phyloP scores from a whole-genome alignment of 2,113 vertebrate species.

The Gasterosteus nipponicus region DNA sequence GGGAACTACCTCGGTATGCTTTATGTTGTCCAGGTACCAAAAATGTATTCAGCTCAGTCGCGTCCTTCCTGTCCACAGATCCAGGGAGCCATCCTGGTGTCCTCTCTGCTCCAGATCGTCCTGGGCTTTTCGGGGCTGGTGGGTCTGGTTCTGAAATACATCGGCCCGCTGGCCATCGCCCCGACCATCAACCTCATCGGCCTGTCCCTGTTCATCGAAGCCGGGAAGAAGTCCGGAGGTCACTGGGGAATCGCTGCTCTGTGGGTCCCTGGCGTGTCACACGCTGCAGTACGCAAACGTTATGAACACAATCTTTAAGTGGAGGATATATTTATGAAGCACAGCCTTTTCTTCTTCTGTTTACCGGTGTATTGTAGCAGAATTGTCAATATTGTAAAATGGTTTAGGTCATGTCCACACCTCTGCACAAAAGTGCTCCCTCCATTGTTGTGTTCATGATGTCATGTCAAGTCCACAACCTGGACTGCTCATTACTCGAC shows the following conservation, averaged over 20 bases:
- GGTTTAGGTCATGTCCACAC: background rate
- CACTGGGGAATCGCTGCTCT: constrained; percentile 85
- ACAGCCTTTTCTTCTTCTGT: too few relatives aligned
- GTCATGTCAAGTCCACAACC: background rate
- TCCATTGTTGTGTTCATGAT: background rate
- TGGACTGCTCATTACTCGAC: background rate
- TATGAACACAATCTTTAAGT: background rate
- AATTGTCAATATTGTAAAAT: background rate
- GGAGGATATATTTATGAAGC: background rate
- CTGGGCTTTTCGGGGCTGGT: constrained; percentile 81
- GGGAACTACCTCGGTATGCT: background rate
- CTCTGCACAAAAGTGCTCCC: too few relatives aligned
- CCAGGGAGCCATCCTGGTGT: constrained; percentile 82
- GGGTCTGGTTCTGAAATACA: constrained; percentile 79
- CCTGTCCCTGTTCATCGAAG: constrained; percentile 81
- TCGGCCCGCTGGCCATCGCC: constrained; percentile 83
- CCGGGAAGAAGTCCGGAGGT: constrained; percentile 82
- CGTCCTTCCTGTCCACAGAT: constrained; percentile 64
- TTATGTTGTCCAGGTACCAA: background rate
- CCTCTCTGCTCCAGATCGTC: constrained; percentile 79
- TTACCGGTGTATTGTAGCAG: background rate
- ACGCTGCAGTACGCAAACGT: background rate
- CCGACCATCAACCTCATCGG: constrained; percentile 85
- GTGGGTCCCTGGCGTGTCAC: constrained; percentile 66
- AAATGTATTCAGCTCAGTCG: background rate